Evolutionary conservation across 2,888 invertebrate species (phyloP), one percentile per base, ranked within the genome.

Genomic region (Atrina japonica): DNA sequence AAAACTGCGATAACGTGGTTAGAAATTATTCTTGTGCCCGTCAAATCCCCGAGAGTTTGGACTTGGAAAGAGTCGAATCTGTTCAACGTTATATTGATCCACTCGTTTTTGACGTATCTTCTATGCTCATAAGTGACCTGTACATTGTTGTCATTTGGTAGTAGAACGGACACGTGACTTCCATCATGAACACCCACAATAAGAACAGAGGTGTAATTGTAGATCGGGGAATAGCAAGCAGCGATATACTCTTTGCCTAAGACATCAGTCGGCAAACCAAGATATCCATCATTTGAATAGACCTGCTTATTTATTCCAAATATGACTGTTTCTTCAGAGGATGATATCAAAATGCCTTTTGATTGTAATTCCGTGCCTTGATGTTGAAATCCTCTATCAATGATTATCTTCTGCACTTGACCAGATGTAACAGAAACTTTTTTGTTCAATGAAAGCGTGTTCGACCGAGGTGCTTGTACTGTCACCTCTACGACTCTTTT

Each of bases 1-100:
- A 85, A 75, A n/a, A 85, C 82, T 1, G 78, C 73, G 5, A 87
- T 66, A 1, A 78, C 80, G 56, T 80, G 77, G 56, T 70, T 75
- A 50, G 82, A 66, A 0, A 59, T 52, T 18, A 86, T 67, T 60
- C 75, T 56, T 0, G 81, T 75, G 5, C 83, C 86, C 2, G 86
- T 83, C 60, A 86, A 72, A 66, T 87, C 87, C 0, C 75, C 76
- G n/a, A 29, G 41, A 1, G 70, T 70, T 30, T 70, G 70, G 5
- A 52, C 68, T 68, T 76, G 76, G 27, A 66, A 45, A 1, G 73
- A 70, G 27, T 73, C 73, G 21, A 66, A 63, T 66, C 67, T 67
- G 41, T 76, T 61, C 49, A 76, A 21, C 9, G 52, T 59, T 0
- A 68, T n/a, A 7, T 29, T 49, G 11, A 70, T 65, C 5, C 41